Base-by-base conservation (phyloP, 2,888 invertebrate species). In the Hipparchia semele region DNA sequence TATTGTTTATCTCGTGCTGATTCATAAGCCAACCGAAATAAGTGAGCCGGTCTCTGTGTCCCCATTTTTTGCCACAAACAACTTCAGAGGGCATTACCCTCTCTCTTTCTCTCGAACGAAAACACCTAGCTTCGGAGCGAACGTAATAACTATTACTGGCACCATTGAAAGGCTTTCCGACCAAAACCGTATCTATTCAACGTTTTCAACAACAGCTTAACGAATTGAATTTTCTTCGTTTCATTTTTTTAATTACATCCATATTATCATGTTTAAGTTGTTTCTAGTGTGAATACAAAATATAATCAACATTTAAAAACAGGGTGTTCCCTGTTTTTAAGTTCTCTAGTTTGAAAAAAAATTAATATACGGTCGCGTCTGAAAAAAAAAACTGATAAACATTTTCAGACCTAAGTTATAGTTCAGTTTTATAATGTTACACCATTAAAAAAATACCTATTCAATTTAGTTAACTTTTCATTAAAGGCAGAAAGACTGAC, bases 11-110 rank as follows among this genome's bases (percentile, higher is more conserved):
- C 90, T 91, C 90, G 90, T 87, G 87, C 87, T 92, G 92, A 93
- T 89, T 93, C 92, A 93, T 90, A 91, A 87, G 82, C 86, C 84
- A 84, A 87, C 88, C 87, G 88, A 92, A 91, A 90, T 91, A 89
- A 92, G 89, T 86, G 83, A 90, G 88, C 90, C 88, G 90, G 90
- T 90, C 89, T 88, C 86, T 75, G 87, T 88, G 92, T 89, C 91
- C 93, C 85, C 92, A 92, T 92, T 94, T 94, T 94, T 94, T 92
- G 89, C 92, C 87, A 88, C 91, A 92, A 93, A 92, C 93, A 92
- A 91, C 92, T 91, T 90, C 80, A 80, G 90, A 91, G 93, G 92
- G 90, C 93, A 91, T 89, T 91, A 90, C 88, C 92, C 93, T 88
- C 87, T 83, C 81, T 86, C 87, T 86, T 82, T 88, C 89, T 83